phyloP scores from a whole-genome alignment of 2,797 vertebrate species.

The Alfaro cultratus region DNA sequence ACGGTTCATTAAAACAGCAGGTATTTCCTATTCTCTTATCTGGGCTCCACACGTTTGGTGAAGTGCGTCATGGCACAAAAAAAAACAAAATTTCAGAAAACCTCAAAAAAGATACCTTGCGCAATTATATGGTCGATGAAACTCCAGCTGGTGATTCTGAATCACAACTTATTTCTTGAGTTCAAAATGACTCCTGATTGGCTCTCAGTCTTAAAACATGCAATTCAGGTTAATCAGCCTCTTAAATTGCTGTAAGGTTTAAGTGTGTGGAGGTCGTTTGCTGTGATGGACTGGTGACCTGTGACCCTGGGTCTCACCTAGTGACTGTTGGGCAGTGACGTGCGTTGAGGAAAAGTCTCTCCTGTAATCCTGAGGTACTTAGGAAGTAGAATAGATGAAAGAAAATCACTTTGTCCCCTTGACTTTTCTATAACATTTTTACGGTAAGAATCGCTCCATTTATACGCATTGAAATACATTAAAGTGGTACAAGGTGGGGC shows the following conservation, averaged over 20 bases:
- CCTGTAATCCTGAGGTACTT: neutral
- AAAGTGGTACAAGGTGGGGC: neutral
- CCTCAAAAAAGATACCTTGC: neutral
- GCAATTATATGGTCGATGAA: no score
- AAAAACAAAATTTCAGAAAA: neutral
- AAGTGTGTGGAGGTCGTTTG: neutral
- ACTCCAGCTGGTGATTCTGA: neutral
- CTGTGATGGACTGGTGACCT: neutral
- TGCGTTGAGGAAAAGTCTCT: neutral
- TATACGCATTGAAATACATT: neutral
- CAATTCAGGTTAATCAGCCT: neutral
- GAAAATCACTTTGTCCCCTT: neutral
- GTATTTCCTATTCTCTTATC: neutral
- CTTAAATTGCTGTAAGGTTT: neutral
- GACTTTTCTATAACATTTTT: neutral
- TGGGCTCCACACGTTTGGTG: neutral
- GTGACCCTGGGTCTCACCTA: neutral
- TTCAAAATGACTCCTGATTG: neutral
- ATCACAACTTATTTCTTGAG: neutral
- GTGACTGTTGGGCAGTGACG: neutral
- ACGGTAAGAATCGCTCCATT: neutral
- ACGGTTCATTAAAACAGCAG: neutral
- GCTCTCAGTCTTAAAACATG: neutral
- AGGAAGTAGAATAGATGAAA: neutral
- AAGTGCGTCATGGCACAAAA: neutral